Evolutionary conservation across 2,888 invertebrate genomes (phyloP).

Genomic region (Loripinus fragilis): DNA sequence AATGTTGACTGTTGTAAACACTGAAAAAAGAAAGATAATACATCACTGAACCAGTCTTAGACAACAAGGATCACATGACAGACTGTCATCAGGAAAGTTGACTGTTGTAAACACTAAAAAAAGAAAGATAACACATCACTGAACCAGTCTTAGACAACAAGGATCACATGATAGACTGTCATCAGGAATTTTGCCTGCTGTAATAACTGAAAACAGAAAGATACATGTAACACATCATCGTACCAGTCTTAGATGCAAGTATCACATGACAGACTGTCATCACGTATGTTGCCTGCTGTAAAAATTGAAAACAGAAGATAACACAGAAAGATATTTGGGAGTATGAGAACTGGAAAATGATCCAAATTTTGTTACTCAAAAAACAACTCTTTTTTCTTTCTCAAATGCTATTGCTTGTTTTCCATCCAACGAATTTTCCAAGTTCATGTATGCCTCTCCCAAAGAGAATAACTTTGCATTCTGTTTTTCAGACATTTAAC

Average conservation of each 20-base stretch:
- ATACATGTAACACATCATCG: too few species aligned
- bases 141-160: conserved; percentile 91
- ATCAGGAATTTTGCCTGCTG: too few species aligned
- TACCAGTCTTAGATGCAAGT: conserved; percentile 95
- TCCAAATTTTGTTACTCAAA: too few species aligned
- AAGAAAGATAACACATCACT: conserved; percentile 88
- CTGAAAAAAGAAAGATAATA: conserved; percentile 26
- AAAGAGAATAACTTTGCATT: too few species aligned
- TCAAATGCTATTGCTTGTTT: too few species aligned
- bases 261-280: conserved; percentile 96
- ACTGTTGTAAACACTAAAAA: conserved; percentile 87
- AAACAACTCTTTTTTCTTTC: too few species aligned
- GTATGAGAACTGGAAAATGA: too few species aligned
- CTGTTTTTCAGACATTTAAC: too few species aligned
- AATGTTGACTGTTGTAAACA: conserved; percentile 91
- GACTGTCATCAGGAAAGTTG: conserved; percentile 93
- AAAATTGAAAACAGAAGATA: conserved; percentile 50
- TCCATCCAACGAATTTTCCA: too few species aligned
- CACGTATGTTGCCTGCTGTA: conserved; percentile 92
- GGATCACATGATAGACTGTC: background rate
- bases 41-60: background rate
- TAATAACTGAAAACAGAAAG: too few species aligned
- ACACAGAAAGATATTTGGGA: too few species aligned
- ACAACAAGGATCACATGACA: conserved; percentile 87
- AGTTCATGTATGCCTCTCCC: too few species aligned